Base-by-base conservation (phyloP, 1,140 invertebrate species). In the Bicyclus anynana region DNA sequence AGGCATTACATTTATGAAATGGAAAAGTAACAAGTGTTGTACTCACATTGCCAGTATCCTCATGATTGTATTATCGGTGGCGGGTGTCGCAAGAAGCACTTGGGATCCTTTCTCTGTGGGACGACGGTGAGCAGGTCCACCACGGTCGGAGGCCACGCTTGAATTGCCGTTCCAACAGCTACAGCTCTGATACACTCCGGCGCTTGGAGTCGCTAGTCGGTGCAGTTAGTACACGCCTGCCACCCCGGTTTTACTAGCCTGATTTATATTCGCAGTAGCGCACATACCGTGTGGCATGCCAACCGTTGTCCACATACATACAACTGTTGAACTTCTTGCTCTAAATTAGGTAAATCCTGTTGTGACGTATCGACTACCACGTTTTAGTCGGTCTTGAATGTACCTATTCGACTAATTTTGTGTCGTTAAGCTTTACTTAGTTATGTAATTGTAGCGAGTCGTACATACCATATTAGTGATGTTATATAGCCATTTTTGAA, bases 11-110 rank as follows among this genome's bases (percentile, higher is more conserved):
- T 33, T 12, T 49, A 12, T 49, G 16, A 27, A 33, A 53, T 16
- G 12, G 26, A 12, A 1, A 12, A 1, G 12, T 12, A 12, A 33
- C 9, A 12, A 10, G 29, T 12, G n/a, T 16, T 16, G 50, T 70
- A 84, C 84, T 87, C 55, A 87, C 84, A 87, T 51, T 51, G 77
- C 75, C 62, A 83, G 62, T 52, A 81, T 83, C 67, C 74, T 86
- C 83, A 86, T 86, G 69, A 66, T 77, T 68, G 47, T 72, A 63
- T 69, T 62, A 50, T 55, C 26, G 47, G 59, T 47, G 44, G 62
- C 49, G 55, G 60, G 53, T 79, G 67, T 77, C 59, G 74, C 62
- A 70, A 59, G 55, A 70, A 61, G 59, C 69, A 70, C 67, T 73
- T 50, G 56, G 53, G 51, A 66, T 77, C 74, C 77, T 83, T 82